phyloP scores from a whole-genome alignment of 2,113 vertebrate species.

The Mobula hypostoma region DNA sequence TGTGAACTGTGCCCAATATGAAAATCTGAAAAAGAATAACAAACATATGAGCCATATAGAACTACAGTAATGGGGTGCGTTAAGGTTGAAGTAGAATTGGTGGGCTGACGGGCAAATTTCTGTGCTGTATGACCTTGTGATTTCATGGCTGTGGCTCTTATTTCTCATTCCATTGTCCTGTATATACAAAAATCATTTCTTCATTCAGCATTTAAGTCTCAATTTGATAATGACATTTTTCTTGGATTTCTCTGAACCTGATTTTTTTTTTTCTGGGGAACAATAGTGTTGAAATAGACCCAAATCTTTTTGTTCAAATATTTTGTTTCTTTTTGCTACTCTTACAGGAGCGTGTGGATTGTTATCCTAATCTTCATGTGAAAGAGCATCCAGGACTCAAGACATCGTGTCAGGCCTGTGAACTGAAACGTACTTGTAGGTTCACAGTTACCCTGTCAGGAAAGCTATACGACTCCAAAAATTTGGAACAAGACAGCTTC shows the following conservation, averaged over 20 bases:
- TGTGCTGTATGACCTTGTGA: no score
- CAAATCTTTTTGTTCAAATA: not conserved
- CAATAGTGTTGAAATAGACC: not conserved
- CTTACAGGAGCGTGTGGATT: slow-evolving; percentile 66
- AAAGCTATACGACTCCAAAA: slow-evolving; percentile 58
- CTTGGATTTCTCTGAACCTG: not conserved
- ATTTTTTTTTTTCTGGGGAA: not conserved
- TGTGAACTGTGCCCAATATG: no score
- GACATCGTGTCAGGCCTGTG: slow-evolving; percentile 64
- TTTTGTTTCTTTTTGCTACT: not conserved
- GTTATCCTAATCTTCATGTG: slow-evolving; percentile 58
- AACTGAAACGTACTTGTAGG: slow-evolving; percentile 54
- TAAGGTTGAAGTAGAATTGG: no score
- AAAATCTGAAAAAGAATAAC: no score
- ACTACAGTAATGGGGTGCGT: no score
- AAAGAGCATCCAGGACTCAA: not conserved
- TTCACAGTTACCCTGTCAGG: slow-evolving; percentile 64
- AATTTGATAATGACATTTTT: not conserved
- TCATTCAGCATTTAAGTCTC: not conserved
- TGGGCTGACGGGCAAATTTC: no score
- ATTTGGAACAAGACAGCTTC: slow-evolving; percentile 67
- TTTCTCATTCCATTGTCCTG: not conserved
- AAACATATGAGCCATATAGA: no score
- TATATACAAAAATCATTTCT: not conserved
- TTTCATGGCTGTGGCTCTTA: not conserved